These are phyloP conservation scores for Astyanax mexicanus DNA, from an alignment of 2,797 vertebrate species.

Conservation along the genomic window DNA sequence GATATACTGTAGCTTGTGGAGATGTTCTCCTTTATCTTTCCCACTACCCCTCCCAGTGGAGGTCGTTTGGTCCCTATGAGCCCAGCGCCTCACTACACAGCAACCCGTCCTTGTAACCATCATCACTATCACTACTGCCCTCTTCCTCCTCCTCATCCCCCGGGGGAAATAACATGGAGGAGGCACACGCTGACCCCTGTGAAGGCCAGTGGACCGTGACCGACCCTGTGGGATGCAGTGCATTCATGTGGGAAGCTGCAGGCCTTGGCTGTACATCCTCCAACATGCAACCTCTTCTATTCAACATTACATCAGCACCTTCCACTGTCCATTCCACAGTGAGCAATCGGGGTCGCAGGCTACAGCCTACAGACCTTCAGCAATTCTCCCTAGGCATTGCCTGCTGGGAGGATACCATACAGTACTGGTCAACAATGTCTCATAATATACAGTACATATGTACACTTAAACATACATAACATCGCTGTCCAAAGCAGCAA, in stretches of 20 bases:
- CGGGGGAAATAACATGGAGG: conserved; percentile 8
- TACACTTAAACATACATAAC: too few relatives aligned
- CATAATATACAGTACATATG: too few relatives aligned
- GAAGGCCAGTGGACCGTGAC: neutral
- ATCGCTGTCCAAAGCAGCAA: too few relatives aligned
- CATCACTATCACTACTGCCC: conserved; percentile 1
- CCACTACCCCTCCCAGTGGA: neutral
- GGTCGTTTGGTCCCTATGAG: conserved; percentile 10
- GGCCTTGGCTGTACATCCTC: neutral
- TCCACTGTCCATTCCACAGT: neutral
- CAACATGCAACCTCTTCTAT: neutral
- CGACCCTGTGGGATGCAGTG: neutral
- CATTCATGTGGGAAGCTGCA: conserved; percentile 2
- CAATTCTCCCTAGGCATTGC: neutral
- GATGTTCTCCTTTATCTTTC: neutral
- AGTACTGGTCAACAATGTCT: too few relatives aligned
- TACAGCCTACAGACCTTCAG: neutral
- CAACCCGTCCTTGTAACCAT: conserved; percentile 10
- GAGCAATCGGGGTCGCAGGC: conserved; percentile 5
- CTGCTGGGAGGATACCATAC: neutral
- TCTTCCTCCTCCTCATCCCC: conserved; percentile 6
- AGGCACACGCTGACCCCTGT: conserved; percentile 21
- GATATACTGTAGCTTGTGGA: neutral
- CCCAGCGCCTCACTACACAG: neutral
- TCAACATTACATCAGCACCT: conserved; percentile 5